Evolutionary conservation across 2,888 invertebrate species (phyloP).

Genomic region (Thera obeliscata): DNA sequence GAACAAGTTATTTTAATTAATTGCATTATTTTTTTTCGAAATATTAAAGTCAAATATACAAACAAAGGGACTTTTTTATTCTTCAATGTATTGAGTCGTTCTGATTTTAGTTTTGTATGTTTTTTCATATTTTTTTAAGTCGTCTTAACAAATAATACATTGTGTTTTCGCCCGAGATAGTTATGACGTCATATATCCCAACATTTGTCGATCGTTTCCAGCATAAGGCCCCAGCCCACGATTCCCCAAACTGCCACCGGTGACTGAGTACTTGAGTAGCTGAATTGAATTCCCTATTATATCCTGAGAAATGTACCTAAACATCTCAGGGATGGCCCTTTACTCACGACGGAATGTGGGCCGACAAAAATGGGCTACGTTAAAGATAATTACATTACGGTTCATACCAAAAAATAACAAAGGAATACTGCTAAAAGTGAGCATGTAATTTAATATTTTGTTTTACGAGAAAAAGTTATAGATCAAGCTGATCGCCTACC

Average conservation of each 20-base stretch:
- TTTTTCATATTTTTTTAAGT: too few species aligned
- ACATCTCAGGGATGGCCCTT: conserved; percentile 35
- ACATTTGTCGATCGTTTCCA: too few species aligned
- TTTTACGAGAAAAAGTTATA: not conserved
- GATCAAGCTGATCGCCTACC: too few species aligned
- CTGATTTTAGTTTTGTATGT: too few species aligned
- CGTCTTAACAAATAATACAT: too few species aligned
- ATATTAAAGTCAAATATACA: too few species aligned
- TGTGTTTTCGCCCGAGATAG: not conserved
- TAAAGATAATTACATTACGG: not conserved
- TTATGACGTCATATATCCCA: not conserved
- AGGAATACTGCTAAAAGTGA: not conserved
- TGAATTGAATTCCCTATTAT: conserved; percentile 37
- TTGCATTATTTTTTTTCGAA: too few species aligned
- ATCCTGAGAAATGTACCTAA: conserved; percentile 32
- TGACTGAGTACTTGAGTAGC: conserved; percentile 11
- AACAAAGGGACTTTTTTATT: too few species aligned
- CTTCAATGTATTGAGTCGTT: too few species aligned
- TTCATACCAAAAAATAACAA: not conserved
- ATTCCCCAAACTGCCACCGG: conserved; percentile 16
- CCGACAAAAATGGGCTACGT: conserved; percentile 20
- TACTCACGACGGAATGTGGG: conserved; percentile 32
- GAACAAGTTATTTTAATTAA: too few species aligned
- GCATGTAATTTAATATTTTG: not conserved
- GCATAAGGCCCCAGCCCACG: not conserved